Evolutionary conservation across 2,113 vertebrate genomes (phyloP).

Genomic region (Hemichromis elongatus): DNA sequence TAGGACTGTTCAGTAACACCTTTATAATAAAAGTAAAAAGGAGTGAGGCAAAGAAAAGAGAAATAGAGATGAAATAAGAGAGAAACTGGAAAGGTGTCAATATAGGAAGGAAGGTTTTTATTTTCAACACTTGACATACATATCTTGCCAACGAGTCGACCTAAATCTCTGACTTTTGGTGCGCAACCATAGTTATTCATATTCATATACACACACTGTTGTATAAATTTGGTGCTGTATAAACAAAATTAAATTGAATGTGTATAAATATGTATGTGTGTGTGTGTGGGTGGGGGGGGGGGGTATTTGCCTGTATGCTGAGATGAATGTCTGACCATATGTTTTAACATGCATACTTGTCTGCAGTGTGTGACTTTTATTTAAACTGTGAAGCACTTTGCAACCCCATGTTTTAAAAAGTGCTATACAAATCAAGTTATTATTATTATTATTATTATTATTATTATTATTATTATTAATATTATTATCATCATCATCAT

Average conservation of each 20-base stretch:
- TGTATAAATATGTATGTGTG: too few species aligned
- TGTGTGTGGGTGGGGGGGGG: too few species aligned
- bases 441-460: not conserved
- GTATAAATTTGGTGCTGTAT: too few species aligned
- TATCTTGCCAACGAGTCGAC: too few species aligned
- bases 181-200: too few species aligned
- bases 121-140: not conserved
- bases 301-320: not conserved
- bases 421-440: not conserved
- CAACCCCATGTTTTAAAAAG: not conserved
- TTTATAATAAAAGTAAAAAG: not conserved
- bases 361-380: not conserved
- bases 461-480: not conserved
- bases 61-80: not conserved
- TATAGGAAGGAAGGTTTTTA: not conserved
- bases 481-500: not conserved
- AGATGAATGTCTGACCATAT: not conserved
- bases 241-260: too few species aligned
- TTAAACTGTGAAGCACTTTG: not conserved
- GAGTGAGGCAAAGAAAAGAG: not conserved
- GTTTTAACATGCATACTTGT: not conserved
- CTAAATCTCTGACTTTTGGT: too few species aligned
- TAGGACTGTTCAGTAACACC: constrained; percentile 92
- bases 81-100: not conserved
- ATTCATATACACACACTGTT: too few species aligned